Conservation (phyloP, 2,797 vertebrate species). For the Acipenser transmontanus region DNA sequence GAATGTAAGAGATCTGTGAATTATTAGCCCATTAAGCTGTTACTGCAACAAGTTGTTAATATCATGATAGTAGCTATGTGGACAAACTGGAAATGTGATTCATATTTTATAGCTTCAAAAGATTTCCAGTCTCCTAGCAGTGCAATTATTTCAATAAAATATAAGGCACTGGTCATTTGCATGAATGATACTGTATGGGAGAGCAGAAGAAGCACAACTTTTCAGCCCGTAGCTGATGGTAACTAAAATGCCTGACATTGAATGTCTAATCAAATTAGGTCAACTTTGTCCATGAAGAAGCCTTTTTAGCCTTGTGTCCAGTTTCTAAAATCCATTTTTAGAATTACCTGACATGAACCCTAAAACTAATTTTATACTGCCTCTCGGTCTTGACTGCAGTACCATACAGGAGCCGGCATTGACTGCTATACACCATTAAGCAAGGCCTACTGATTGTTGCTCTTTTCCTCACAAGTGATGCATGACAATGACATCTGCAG, state of each 20-base stretch:
- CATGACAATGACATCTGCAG: no score
- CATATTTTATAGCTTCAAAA: not conserved
- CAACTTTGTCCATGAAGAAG: not conserved
- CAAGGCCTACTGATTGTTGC: no score
- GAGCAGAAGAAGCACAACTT: not conserved
- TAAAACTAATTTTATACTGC: no score
- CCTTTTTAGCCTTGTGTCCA: no score
- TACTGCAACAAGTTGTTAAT: not conserved
- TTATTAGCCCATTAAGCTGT: not conserved
- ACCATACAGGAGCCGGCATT: no score
- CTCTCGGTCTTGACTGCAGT: no score
- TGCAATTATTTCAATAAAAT: conserved; percentile 1
- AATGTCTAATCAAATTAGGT: not conserved
- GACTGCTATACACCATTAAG: no score
- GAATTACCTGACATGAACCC: no score
- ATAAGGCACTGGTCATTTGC: not conserved
- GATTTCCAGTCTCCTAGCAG: not conserved
- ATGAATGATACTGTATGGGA: not conserved
- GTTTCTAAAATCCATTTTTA: no score
- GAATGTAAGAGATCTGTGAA: not conserved
- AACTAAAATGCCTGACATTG: not conserved
- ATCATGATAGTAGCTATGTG: not conserved
- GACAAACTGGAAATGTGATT: not conserved
- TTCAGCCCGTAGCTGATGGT: not conserved
- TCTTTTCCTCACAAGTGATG: no score